phyloP scores from a whole-genome alignment of 2,888 invertebrate species.

The Heliconius sara region DNA sequence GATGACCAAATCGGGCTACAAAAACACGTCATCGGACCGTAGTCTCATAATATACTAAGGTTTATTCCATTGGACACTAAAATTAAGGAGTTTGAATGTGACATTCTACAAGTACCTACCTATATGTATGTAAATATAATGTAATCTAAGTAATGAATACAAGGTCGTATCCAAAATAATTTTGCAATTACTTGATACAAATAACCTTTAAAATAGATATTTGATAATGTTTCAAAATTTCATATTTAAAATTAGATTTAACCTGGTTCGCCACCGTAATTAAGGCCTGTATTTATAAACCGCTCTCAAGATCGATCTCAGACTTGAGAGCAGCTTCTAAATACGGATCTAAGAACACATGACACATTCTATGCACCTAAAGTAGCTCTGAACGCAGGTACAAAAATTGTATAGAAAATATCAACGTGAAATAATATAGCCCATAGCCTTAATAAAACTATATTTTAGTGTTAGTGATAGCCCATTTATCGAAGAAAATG shows the following conservation, averaged over 20 bases:
- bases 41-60: background rate
- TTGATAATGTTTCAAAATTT: background rate
- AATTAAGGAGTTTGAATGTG: background rate
- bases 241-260: too few species aligned
- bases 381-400: background rate
- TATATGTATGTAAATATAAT: background rate
- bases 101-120: background rate
- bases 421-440: background rate
- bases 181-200: background rate
- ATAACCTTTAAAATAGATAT: background rate
- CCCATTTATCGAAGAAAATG: too few species aligned
- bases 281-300: too few species aligned
- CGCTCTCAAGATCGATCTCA: too few species aligned
- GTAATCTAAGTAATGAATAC: slow-evolving; percentile 11
- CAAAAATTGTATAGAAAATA: background rate
- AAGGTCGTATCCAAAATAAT: background rate
- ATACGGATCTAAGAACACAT: too few species aligned
- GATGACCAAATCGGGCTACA: background rate
- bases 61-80: background rate
- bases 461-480: too few species aligned
- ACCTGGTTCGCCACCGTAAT: too few species aligned
- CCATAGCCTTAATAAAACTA: background rate
- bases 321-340: too few species aligned
- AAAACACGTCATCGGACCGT: slow-evolving; percentile 16
- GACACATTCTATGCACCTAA: background rate